A percentile compares a stretch with the other conserved stretches of the same genome.
These are phyloP conservation scores for Glyphotaelius pellucidus DNA, from an alignment of 2,888 invertebrate genomes.

Conservation along the genomic window DNA sequence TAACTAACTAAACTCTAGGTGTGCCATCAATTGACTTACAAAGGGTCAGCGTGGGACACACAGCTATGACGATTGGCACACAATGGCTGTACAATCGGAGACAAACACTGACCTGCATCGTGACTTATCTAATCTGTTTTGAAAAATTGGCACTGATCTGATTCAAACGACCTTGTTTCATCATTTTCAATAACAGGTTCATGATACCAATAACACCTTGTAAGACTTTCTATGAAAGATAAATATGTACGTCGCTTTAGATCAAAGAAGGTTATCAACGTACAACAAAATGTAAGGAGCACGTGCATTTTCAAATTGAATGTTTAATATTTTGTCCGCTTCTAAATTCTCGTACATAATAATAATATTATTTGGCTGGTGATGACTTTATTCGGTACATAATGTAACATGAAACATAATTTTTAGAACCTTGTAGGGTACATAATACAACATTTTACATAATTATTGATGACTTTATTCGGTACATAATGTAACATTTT, in stretches of 20 bases:
- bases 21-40: slow-evolving; percentile 62
- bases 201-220: neutral
- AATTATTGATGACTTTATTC: too few species aligned
- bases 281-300: neutral
- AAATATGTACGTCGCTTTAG: neutral
- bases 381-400: too few species aligned
- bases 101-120: slow-evolving; percentile 33
- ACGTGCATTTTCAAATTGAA: neutral
- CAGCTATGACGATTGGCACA: neutral
- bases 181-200: neutral
- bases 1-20: slow-evolving; percentile 60
- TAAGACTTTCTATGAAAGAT: neutral
- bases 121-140: slow-evolving; percentile 26
- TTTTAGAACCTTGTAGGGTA: too few species aligned
- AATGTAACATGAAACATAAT: too few species aligned
- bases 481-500: too few species aligned
- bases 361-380: too few species aligned
- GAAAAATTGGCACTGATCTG: slow-evolving; percentile 28
- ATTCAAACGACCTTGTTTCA: slow-evolving; percentile 29
- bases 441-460: too few species aligned
- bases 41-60: slow-evolving; percentile 49
- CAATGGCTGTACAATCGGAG: slow-evolving; percentile 30
- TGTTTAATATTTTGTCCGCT: neutral
- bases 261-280: neutral
- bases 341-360: neutral